These are phyloP conservation scores for Drosophila truncata DNA, from an alignment of 1,140 invertebrate genomes.

Conservation along the genomic window DNA sequence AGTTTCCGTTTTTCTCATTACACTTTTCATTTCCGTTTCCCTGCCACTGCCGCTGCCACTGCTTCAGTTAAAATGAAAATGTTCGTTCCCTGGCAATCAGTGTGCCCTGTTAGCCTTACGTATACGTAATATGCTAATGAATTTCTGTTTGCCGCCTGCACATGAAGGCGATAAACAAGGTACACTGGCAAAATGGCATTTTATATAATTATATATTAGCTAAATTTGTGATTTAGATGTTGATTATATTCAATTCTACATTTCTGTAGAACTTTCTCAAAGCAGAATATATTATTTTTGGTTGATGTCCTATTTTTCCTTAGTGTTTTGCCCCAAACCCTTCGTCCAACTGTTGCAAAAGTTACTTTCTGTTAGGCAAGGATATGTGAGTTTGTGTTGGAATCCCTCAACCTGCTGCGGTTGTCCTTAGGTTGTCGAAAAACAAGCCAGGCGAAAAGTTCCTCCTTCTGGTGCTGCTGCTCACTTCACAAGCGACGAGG, in stretches of 20 bases:
- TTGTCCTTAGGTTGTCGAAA: slow-evolving; percentile 38
- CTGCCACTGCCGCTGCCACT: not conserved
- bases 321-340: slow-evolving; percentile 4
- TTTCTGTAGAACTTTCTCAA: not conserved
- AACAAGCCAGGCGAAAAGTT: slow-evolving; percentile 12
- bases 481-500: slow-evolving; percentile 15
- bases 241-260: not conserved
- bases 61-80: slow-evolving; percentile 19
- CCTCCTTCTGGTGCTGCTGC: slow-evolving; percentile 6
- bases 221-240: not conserved
- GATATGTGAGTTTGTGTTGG: slow-evolving; percentile 3
- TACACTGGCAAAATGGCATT: not conserved
- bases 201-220: not conserved
- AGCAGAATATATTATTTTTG: not conserved
- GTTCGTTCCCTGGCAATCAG: slow-evolving; percentile 24
- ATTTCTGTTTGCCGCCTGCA: slow-evolving; percentile 40
- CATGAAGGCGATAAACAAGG: slow-evolving; percentile 22
- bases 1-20: slow-evolving; percentile 46
- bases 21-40: slow-evolving; percentile 40
- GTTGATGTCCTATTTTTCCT: not conserved
- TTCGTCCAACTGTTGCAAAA: slow-evolving; percentile 39
- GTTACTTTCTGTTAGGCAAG: slow-evolving; percentile 12
- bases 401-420: slow-evolving; percentile 15
- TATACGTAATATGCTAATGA: slow-evolving; percentile 74
- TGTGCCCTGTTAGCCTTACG: slow-evolving; percentile 24